A percentile compares a stretch with the other conserved stretches of the same genome.
Evolutionary conservation across 2,888 invertebrate species (phyloP).

Genomic region (Pterostichus niger): DNA sequence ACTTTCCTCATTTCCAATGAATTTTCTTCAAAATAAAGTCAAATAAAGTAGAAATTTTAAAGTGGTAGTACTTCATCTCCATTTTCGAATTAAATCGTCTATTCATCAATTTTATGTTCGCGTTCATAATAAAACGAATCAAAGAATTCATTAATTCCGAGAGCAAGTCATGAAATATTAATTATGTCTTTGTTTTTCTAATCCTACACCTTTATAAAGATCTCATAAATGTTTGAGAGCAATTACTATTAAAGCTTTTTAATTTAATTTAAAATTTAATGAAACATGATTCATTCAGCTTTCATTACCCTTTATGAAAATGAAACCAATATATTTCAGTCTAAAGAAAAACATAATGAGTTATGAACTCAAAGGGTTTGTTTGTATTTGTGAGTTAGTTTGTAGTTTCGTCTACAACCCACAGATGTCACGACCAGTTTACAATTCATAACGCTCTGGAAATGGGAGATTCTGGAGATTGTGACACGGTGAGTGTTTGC

Average conservation of each 20-base stretch:
- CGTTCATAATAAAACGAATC: constrained; percentile 53
- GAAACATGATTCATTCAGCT: constrained; percentile 38
- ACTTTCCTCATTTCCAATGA: too few species aligned
- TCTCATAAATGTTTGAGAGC: constrained; percentile 41
- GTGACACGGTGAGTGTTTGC: neutral
- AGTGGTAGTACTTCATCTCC: neutral
- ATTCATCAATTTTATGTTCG: constrained; percentile 10
- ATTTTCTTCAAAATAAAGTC: too few species aligned
- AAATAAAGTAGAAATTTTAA: neutral
- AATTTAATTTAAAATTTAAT: constrained; percentile 43
- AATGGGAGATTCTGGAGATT: too few species aligned
- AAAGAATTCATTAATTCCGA: constrained; percentile 62
- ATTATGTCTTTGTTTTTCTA: constrained; percentile 64
- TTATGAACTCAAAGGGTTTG: constrained; percentile 1
- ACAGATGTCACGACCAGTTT: constrained; percentile 44
- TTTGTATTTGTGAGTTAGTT: neutral
- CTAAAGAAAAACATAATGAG: constrained; percentile 24
- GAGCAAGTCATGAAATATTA: constrained; percentile 47
- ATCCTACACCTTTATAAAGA: constrained; percentile 42
- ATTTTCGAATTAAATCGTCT: constrained; percentile 17
- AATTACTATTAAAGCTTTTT: constrained; percentile 40
- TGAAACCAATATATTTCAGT: constrained; percentile 19
- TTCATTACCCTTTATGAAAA: constrained; percentile 39
- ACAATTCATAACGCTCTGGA: neutral
- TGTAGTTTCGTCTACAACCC: constrained; percentile 3